Conservation (phyloP, 1,140 invertebrate genomes). For the Kradibia gibbosae region DNA sequence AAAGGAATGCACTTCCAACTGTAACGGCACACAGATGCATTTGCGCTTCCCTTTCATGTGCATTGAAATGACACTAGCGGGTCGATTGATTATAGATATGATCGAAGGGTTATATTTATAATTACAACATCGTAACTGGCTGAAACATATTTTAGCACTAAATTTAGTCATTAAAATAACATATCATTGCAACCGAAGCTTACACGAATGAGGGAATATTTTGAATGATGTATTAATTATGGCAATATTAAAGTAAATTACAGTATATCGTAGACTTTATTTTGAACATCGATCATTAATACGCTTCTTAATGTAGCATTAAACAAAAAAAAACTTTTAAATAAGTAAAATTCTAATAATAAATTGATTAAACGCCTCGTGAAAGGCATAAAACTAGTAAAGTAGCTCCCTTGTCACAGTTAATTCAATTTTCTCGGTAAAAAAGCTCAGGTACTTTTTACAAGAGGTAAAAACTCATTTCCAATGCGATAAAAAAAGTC, state of each 20-base stretch:
- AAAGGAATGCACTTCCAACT: neutral
- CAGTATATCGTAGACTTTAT: too few species aligned
- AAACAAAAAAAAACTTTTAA: too few species aligned
- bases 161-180: too few species aligned
- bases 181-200: too few species aligned
- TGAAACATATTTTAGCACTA: neutral
- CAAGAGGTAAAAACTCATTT: neutral
- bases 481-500: neutral
- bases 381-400: neutral
- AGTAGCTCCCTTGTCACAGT: neutral
- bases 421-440: neutral
- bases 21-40: neutral
- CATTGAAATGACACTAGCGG: neutral
- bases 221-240: too few species aligned
- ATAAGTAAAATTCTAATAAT: neutral
- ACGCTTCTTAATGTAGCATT: too few species aligned
- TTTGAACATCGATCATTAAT: too few species aligned
- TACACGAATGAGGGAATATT: too few species aligned
- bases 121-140: neutral
- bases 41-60: neutral
- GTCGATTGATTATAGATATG: neutral
- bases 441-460: neutral
- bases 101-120: neutral
- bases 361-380: neutral
- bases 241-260: too few species aligned